A percentile compares a stretch with the other conserved stretches of the same genome.
These are phyloP conservation scores for Anguilla rostrata DNA, from an alignment of 2,113 vertebrate genomes.

Conservation along the genomic window DNA sequence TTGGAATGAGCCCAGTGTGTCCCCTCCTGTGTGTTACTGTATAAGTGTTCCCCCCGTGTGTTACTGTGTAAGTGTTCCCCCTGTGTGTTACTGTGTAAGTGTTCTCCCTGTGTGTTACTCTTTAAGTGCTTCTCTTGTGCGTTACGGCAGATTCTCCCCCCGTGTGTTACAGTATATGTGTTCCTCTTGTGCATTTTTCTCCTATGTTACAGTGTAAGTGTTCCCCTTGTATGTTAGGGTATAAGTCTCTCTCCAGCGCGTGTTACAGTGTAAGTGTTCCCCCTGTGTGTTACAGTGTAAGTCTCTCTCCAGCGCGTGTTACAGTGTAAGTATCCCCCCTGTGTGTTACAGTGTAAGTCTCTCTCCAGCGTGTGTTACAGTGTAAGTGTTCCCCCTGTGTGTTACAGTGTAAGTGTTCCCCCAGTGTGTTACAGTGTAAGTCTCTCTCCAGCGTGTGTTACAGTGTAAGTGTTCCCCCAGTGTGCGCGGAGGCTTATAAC, in stretches of 20 bases:
- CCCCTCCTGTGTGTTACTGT: no score
- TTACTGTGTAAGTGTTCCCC: neutral
- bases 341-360: neutral
- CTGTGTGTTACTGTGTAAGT: constrained; percentile 27
- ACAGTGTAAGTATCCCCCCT: neutral
- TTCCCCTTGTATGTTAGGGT: neutral
- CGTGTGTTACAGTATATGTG: constrained; percentile 55
- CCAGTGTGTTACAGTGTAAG: no score
- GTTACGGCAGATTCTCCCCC: no score
- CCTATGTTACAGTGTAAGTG: no score
- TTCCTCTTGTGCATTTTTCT: no score
- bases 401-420: no score
- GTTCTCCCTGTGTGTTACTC: no score
- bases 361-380: neutral
- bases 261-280: no score
- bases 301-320: neutral
- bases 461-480: constrained; percentile 57
- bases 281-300: no score
- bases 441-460: constrained; percentile 10
- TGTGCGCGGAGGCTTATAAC: constrained; percentile 94
- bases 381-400: neutral
- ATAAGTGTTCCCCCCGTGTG: constrained; percentile 35
- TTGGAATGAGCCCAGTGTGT: no score
- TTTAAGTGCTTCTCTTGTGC: no score
- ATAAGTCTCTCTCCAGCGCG: no score